These are phyloP conservation scores for Pontoporia blainvillei DNA, from an alignment of 2,113 vertebrate genomes.

Conservation along the genomic window DNA sequence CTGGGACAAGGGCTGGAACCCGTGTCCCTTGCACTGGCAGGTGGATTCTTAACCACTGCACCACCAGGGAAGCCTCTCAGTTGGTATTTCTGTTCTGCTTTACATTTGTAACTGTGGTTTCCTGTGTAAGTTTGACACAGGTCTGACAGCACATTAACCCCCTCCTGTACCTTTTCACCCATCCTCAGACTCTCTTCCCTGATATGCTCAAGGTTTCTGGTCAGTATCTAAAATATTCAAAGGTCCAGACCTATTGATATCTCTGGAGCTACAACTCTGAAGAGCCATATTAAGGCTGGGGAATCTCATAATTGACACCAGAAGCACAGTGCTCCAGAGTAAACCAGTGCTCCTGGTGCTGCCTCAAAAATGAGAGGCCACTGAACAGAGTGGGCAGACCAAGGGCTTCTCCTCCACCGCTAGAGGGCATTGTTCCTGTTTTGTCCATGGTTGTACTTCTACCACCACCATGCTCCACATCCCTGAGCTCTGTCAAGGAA, in stretches of 20 bases:
- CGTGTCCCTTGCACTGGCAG: too few species aligned
- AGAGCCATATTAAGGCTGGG: background rate
- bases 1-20: too few species aligned
- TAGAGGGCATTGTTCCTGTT: background rate
- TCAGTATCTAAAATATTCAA: background rate
- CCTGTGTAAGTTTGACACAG: background rate
- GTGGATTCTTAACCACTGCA: too few species aligned
- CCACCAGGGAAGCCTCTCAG: too few species aligned
- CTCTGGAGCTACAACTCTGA: background rate
- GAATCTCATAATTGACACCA: background rate
- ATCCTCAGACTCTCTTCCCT: background rate
- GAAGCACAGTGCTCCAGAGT: background rate
- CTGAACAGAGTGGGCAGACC: fast-evolving
- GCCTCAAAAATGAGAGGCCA: background rate
- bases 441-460: background rate
- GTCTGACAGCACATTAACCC: background rate
- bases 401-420: background rate
- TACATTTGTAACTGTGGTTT: background rate
- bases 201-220: background rate
- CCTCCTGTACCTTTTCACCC: background rate
- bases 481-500: background rate
- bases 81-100: background rate
- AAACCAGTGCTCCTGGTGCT: background rate
- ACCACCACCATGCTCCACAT: background rate
- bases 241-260: background rate